Evolutionary conservation across 2,113 vertebrate species (phyloP).

Genomic region (Clarias batrachus): DNA sequence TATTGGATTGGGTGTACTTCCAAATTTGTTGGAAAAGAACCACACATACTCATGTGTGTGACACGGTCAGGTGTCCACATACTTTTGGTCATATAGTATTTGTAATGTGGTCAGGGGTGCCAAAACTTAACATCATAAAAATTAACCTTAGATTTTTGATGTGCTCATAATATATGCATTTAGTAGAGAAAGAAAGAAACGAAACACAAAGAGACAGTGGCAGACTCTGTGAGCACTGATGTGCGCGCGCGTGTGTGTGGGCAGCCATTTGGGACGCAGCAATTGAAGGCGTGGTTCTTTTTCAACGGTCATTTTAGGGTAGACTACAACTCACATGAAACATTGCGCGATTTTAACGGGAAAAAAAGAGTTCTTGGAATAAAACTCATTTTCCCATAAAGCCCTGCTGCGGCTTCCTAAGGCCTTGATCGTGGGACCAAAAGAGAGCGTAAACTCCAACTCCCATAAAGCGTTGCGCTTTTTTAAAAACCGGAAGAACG

Average conservation of each 20-base stretch:
- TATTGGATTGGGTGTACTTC: neutral
- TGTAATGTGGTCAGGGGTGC: too few relatives aligned
- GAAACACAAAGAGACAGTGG: too few relatives aligned
- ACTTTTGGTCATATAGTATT: neutral
- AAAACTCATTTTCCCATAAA: neutral
- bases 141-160: too few relatives aligned
- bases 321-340: conserved; percentile 22
- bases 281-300: conserved; percentile 10
- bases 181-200: too few relatives aligned
- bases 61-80: neutral
- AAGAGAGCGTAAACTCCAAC: conserved; percentile 69
- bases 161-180: too few relatives aligned
- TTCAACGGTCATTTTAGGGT: neutral
- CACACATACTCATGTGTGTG: neutral
- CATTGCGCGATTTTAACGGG: conserved; percentile 73
- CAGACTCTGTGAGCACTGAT: neutral
- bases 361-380: conserved; percentile 47
- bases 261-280: neutral
- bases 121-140: neutral
- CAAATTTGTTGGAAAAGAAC: neutral
- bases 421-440: neutral
- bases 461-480: conserved; percentile 74
- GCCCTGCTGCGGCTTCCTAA: conserved; percentile 3
- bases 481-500: conserved; percentile 75
- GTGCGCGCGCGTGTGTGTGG: neutral